Evolutionary conservation across 2,797 vertebrate species (phyloP).

Genomic region (Argyrosomus regius): DNA sequence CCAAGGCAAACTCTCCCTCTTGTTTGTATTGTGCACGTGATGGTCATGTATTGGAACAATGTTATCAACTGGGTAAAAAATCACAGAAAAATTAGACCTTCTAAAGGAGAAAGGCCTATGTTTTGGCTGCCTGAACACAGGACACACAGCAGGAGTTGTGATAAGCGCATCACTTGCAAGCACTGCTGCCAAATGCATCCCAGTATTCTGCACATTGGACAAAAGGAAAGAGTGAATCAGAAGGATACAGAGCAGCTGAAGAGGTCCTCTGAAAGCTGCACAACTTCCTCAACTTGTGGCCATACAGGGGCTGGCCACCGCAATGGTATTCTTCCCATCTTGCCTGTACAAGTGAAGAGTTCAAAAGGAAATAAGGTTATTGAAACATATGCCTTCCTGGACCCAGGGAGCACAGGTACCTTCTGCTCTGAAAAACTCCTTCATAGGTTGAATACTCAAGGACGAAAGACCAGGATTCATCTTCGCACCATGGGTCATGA

Average conservation of each 20-base stretch:
- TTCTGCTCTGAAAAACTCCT: too few species aligned
- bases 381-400: neutral
- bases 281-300: neutral
- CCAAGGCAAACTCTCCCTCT: too few species aligned
- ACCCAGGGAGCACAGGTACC: neutral
- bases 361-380: neutral
- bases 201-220: neutral
- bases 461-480: neutral
- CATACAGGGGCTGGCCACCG: slow-evolving; percentile 10
- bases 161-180: too few species aligned
- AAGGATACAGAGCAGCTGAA: neutral
- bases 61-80: too few species aligned
- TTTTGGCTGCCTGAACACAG: too few species aligned
- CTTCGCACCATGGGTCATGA: neutral
- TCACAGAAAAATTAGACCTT: too few species aligned
- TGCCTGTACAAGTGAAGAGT: neutral
- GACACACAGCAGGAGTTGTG: too few species aligned
- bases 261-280: neutral
- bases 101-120: too few species aligned
- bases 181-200: neutral
- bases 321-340: neutral
- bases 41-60: too few species aligned
- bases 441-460: neutral
- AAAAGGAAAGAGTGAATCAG: too few species aligned
- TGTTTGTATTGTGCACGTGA: too few species aligned